Evolutionary conservation across 2,888 invertebrate genomes (phyloP).

Genomic region (Andrena dorsata): DNA sequence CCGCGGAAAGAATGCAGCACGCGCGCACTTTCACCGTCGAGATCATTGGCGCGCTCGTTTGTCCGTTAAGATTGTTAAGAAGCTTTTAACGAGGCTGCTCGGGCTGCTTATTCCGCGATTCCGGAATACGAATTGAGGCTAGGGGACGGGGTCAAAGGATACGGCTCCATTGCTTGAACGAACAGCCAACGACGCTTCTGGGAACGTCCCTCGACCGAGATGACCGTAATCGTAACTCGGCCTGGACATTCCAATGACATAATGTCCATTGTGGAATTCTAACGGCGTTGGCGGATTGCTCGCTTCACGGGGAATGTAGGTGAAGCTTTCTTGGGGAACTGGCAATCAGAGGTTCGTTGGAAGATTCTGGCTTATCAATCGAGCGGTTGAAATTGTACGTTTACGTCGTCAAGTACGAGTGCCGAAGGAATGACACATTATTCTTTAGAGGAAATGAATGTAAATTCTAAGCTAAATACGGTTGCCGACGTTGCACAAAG

Average conservation of each 20-base stretch:
- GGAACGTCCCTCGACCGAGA: slow-evolving; percentile 40
- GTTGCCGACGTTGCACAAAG: too few relatives aligned
- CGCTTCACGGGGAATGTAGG: not conserved
- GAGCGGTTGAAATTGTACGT: too few relatives aligned
- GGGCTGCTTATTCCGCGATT: slow-evolving; percentile 41
- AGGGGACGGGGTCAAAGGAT: slow-evolving; percentile 46
- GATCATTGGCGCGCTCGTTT: not conserved
- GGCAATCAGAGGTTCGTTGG: too few relatives aligned
- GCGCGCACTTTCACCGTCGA: slow-evolving; percentile 37
- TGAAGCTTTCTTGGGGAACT: not conserved
- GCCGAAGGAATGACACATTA: too few relatives aligned
- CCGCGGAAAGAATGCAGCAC: slow-evolving; percentile 12
- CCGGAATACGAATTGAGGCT: slow-evolving; percentile 58
- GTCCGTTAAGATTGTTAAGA: not conserved
- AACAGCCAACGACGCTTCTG: slow-evolving; percentile 47
- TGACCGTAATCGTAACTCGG: slow-evolving; percentile 48
- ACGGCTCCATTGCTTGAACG: slow-evolving; percentile 33
- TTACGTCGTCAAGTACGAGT: too few relatives aligned
- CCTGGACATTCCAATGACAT: slow-evolving; percentile 46
- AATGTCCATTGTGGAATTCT: slow-evolving; percentile 24
- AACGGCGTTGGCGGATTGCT: slow-evolving; percentile 3
- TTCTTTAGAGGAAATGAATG: too few relatives aligned
- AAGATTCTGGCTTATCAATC: too few relatives aligned
- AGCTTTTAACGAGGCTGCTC: slow-evolving; percentile 37
- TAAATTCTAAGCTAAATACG: too few relatives aligned